Conservation (phyloP, 2,797 vertebrate species). For the Paedocypris micromegethes region DNA sequence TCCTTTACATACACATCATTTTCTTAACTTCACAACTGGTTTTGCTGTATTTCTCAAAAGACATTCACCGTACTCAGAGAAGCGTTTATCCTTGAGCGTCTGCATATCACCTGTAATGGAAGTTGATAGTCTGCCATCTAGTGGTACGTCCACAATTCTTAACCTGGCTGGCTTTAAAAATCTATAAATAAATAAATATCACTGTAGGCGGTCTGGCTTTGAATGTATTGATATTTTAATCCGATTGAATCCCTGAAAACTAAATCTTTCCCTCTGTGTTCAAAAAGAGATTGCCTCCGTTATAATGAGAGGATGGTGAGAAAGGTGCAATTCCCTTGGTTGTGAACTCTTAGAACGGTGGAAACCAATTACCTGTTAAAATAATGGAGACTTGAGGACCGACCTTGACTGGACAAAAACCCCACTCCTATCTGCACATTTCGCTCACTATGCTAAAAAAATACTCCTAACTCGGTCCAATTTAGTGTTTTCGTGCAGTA, state of each 20-base stretch:
- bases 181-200: slow-evolving; percentile 48
- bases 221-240: slow-evolving; percentile 53
- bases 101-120: slow-evolving; percentile 17
- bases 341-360: slow-evolving; percentile 4
- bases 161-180: slow-evolving; percentile 25
- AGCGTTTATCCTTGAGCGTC: not conserved
- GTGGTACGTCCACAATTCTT: slow-evolving; percentile 48
- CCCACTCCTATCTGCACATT: slow-evolving; percentile 1
- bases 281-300: slow-evolving; percentile 28
- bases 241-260: slow-evolving; percentile 48
- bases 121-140: slow-evolving; percentile 66
- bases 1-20: too few species aligned
- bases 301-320: slow-evolving; percentile 8
- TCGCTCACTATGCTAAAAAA: slow-evolving; percentile 24
- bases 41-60: too few species aligned
- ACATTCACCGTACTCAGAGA: not conserved
- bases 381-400: slow-evolving; percentile 17
- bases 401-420: not conserved
- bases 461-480: slow-evolving; percentile 16
- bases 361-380: slow-evolving; percentile 18
- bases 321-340: slow-evolving; percentile 10
- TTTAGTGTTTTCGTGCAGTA: slow-evolving; percentile 1
- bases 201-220: slow-evolving; percentile 46
- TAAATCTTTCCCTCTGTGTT: slow-evolving; percentile 44
- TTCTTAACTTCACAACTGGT: too few species aligned